Percentiles rank a stretch among this genome's conserved stretches.
phyloP scores from a whole-genome alignment of 2,888 invertebrate genomes.

The Drosophila tanythrix region DNA sequence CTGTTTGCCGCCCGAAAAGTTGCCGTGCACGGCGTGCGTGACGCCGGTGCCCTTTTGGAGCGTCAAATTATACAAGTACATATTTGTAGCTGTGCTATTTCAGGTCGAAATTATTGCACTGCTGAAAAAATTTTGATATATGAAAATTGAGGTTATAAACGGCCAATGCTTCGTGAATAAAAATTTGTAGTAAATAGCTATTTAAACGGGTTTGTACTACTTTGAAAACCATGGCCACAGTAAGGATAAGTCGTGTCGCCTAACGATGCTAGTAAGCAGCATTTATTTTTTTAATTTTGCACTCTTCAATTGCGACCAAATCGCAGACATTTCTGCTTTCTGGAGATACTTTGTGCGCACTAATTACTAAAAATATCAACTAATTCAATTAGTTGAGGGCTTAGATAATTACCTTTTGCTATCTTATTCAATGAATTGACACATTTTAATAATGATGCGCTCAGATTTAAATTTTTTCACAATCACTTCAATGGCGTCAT shows the following conservation, averaged over 20 bases:
- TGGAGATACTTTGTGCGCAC: slow-evolving; percentile 88
- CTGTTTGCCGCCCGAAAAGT: slow-evolving; percentile 98
- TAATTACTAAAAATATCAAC: slow-evolving; percentile 30
- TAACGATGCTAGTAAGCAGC: slow-evolving; percentile 85
- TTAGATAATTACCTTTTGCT: slow-evolving; percentile 59
- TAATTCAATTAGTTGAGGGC: neutral
- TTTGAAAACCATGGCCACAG: slow-evolving; percentile 85
- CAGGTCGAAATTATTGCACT: slow-evolving; percentile 30
- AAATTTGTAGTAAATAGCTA: neutral
- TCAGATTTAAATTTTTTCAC: slow-evolving; percentile 53
- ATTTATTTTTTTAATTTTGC: slow-evolving; percentile 85
- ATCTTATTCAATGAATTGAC: slow-evolving; percentile 39
- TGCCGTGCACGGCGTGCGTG: slow-evolving; percentile 98
- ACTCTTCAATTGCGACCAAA: slow-evolving; percentile 87
- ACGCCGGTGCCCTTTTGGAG: slow-evolving; percentile 98
- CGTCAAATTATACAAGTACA: slow-evolving; percentile 99
- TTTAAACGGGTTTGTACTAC: slow-evolving; percentile 71
- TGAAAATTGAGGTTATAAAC: slow-evolving; percentile 64
- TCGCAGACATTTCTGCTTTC: slow-evolving; percentile 84
- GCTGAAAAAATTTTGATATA: neutral
- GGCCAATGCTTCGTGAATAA: slow-evolving; percentile 14
- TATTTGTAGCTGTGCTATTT: slow-evolving; percentile 82
- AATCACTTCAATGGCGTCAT: slow-evolving; percentile 44
- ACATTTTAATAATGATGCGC: slow-evolving; percentile 58
- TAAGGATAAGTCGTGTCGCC: slow-evolving; percentile 82